A percentile compares a stretch with the other conserved stretches of the same genome.
Conservation (phyloP, 2,797 vertebrate genomes). For the Chrysocyon brachyurus region DNA sequence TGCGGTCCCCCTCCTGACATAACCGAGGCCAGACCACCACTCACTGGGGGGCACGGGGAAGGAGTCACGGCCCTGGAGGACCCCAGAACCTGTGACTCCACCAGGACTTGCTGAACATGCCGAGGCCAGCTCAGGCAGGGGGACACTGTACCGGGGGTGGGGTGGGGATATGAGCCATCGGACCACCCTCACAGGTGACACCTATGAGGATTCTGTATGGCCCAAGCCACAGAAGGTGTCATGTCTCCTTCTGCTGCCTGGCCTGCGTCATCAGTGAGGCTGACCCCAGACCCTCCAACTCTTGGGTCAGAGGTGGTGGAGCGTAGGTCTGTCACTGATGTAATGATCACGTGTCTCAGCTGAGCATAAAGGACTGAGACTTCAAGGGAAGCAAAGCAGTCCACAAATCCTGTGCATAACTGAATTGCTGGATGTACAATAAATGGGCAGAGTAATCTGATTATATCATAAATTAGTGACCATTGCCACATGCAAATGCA, state of each 20-base stretch:
- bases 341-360: neutral
- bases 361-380: neutral
- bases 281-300: neutral
- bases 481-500: neutral
- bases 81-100: neutral
- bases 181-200: neutral
- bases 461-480: neutral
- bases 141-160: neutral
- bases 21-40: fast-evolving
- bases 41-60: neutral
- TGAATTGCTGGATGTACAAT: neutral
- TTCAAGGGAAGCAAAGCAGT: neutral
- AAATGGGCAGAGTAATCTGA: neutral
- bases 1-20: fast-evolving
- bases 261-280: neutral
- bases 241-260: neutral
- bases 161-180: neutral
- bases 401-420: fast-evolving
- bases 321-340: neutral
- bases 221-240: neutral
- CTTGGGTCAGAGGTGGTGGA: neutral
- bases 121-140: fast-evolving
- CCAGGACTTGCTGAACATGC: neutral
- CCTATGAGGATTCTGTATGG: neutral
- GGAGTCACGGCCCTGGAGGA: neutral